Conservation (phyloP, 2,888 invertebrate genomes). For the Ormyrus thymus region DNA sequence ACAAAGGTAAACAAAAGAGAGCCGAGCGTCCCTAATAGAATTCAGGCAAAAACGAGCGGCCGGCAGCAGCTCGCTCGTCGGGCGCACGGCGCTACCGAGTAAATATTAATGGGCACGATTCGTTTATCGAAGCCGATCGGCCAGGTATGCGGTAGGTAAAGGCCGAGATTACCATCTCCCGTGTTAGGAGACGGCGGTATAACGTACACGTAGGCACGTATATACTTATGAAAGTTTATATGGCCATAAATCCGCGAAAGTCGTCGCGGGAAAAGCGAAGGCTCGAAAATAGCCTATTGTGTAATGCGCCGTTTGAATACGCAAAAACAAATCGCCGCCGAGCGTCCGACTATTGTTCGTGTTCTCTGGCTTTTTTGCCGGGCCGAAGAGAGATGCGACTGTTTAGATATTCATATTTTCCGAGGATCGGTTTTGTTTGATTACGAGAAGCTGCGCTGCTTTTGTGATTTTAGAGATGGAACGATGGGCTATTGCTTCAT, state of each 20-base stretch:
- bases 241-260: constrained; percentile 49
- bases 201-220: neutral
- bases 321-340: constrained; percentile 44
- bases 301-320: constrained; percentile 41
- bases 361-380: neutral
- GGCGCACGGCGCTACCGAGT: constrained; percentile 46
- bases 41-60: constrained; percentile 32
- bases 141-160: constrained; percentile 50
- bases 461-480: neutral
- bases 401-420: no score
- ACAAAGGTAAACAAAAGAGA: no score
- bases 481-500: neutral
- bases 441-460: neutral
- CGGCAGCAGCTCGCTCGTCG: neutral
- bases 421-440: neutral
- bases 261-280: constrained; percentile 30
- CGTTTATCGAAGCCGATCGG: constrained; percentile 49
- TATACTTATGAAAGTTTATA: constrained; percentile 48
- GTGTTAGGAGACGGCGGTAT: neutral
- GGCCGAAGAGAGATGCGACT: no score
- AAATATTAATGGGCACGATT: constrained; percentile 57
- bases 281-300: constrained; percentile 50
- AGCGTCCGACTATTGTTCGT: constrained; percentile 2
- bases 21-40: constrained; percentile 21
- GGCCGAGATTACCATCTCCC: constrained; percentile 44